Conservation (phyloP, 2,888 invertebrate species). For the Agrypnus murinus region DNA sequence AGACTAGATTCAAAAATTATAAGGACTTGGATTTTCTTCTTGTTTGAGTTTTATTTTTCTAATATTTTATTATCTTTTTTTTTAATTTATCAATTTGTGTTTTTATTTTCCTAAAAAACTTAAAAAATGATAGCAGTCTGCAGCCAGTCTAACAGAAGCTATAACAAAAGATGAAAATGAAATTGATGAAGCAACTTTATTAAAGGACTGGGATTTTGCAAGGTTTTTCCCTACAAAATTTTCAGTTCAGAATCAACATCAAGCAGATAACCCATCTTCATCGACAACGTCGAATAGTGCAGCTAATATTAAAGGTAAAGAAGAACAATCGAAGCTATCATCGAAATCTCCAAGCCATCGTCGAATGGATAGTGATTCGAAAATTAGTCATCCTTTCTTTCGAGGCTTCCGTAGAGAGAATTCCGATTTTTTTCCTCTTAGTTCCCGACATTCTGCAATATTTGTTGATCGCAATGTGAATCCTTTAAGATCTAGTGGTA, state of each 20-base stretch:
- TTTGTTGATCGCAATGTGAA: conserved; percentile 73
- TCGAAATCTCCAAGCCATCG: conserved; percentile 74
- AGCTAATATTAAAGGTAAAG: conserved; percentile 49
- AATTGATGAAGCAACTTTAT: conserved; percentile 84
- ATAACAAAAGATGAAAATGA: conserved; percentile 69
- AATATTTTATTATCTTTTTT: conserved; percentile 26
- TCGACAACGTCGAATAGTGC: conserved; percentile 18
- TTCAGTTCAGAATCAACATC: conserved; percentile 44
- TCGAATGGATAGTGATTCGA: conserved; percentile 83
- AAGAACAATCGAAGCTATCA: conserved; percentile 72
- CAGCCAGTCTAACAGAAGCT: conserved; percentile 69
- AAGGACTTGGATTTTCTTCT: too few relatives aligned
- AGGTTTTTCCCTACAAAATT: conserved; percentile 83
- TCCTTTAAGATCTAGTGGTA: conserved; percentile 79
- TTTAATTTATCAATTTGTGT: conserved; percentile 49
- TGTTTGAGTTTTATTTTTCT: too few relatives aligned
- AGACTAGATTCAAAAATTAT: too few relatives aligned
- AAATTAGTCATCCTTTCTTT: conserved; percentile 82
- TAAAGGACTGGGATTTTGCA: conserved; percentile 92
- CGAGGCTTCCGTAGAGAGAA: conserved; percentile 88
- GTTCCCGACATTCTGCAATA: conserved; percentile 85
- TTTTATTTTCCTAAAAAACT: conserved; percentile 46
- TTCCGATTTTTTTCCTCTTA: conserved; percentile 87
- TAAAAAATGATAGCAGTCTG: conserved; percentile 70
- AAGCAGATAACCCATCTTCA: not conserved